phyloP scores from a whole-genome alignment of 2,113 vertebrate genomes.

The Osmerus mordax region DNA sequence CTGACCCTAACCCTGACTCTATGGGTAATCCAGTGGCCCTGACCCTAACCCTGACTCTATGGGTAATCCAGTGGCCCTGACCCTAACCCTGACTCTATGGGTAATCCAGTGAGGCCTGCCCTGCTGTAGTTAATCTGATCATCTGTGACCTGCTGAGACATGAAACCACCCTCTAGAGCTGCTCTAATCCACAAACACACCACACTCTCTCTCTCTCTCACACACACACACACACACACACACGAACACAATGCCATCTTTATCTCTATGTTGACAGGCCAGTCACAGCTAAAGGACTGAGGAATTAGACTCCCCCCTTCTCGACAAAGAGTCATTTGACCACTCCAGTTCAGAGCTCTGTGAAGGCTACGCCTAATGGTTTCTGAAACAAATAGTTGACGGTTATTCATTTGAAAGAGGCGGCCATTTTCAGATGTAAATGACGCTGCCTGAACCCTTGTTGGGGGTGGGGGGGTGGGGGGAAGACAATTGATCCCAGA shows the following conservation, averaged over 20 bases:
- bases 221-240: constrained; percentile 6
- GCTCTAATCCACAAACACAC: constrained; percentile 52
- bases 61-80: too few relatives aligned
- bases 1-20: constrained; percentile 6
- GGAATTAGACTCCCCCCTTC: constrained; percentile 33
- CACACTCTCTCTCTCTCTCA: neutral
- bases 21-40: constrained; percentile 55
- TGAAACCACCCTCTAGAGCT: constrained; percentile 60
- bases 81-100: too few relatives aligned
- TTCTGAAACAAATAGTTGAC: constrained; percentile 7
- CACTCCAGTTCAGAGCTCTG: neutral
- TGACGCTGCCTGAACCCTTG: neutral
- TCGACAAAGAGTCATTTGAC: constrained; percentile 28
- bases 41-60: constrained; percentile 2
- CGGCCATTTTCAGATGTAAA: too few relatives aligned
- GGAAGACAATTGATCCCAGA: neutral
- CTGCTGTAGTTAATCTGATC: constrained; percentile 67
- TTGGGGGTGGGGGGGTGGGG: too few relatives aligned
- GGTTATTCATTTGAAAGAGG: too few relatives aligned
- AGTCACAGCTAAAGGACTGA: constrained; percentile 35
- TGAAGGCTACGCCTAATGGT: neutral
- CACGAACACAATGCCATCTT: constrained; percentile 32
- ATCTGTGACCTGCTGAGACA: constrained; percentile 71
- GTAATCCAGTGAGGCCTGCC: constrained; percentile 56
- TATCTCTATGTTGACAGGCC: constrained; percentile 32